Conservation (phyloP, 2,113 vertebrate species). For the Bothrops jararaca region DNA sequence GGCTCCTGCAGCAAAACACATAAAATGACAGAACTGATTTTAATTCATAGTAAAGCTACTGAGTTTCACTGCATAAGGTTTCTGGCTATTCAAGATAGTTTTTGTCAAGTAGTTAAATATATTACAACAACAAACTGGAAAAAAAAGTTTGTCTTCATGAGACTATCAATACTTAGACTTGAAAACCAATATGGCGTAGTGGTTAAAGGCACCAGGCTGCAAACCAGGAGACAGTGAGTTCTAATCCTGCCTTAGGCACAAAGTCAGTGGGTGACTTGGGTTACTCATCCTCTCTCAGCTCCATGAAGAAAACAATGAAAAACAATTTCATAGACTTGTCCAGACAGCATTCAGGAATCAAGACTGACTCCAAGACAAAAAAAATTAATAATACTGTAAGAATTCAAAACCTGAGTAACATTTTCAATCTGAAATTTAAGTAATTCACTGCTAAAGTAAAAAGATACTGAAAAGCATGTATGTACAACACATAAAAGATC, state of each 20-base stretch:
- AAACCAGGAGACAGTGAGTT: background rate
- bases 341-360: background rate
- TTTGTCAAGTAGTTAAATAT: background rate
- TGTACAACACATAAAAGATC: background rate
- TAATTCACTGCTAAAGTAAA: background rate
- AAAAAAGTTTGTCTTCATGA: background rate
- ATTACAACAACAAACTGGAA: background rate
- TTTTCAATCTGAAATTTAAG: background rate
- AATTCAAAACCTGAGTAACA: background rate
- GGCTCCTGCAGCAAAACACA: background rate
- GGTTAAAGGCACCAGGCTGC: background rate
- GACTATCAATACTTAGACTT: background rate
- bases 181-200: background rate
- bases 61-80: background rate
- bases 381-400: background rate
- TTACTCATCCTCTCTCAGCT: background rate
- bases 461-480: background rate
- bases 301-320: background rate
- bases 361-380: background rate
- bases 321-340: background rate
- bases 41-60: background rate
- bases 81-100: background rate
- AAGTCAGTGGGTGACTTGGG: background rate
- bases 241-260: background rate
- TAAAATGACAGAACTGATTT: background rate